phyloP scores from a whole-genome alignment of 2,888 invertebrate genomes.

The Amblyjoppa proteus region DNA sequence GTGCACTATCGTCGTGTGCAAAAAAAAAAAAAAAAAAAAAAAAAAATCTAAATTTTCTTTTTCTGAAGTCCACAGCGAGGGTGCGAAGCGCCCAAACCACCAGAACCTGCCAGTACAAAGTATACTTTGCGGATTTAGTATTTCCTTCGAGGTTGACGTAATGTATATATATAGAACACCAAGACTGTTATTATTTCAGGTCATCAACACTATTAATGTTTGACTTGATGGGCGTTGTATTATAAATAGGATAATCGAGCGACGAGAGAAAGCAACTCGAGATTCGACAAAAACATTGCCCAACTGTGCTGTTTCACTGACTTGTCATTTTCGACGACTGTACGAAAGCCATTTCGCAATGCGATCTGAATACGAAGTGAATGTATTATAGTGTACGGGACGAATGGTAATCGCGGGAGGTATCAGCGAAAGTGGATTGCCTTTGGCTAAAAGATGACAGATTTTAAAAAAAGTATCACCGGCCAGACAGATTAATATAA shows the following conservation, averaged over 20 bases:
- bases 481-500: too few relatives aligned
- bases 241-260: background rate
- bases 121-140: background rate
- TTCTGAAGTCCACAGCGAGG: too few relatives aligned
- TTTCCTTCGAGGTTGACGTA: background rate
- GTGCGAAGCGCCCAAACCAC: too few relatives aligned
- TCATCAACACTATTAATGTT: background rate
- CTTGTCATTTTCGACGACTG: background rate
- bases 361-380: background rate
- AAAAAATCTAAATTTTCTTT: too few relatives aligned
- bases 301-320: background rate
- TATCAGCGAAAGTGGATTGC: background rate
- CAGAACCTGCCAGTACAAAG: too few relatives aligned
- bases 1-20: too few relatives aligned
- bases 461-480: background rate
- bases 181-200: background rate
- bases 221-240: background rate
- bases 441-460: background rate
- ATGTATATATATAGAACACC: background rate
- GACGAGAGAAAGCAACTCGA: constrained; percentile 1
- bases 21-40: too few relatives aligned
- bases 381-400: background rate
- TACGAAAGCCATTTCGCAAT: background rate
- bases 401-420: constrained; percentile 11
- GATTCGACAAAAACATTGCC: constrained; percentile 4